Evolutionary conservation across 1,140 invertebrate genomes (phyloP).

Genomic region (Panagrolaimus sp.): DNA sequence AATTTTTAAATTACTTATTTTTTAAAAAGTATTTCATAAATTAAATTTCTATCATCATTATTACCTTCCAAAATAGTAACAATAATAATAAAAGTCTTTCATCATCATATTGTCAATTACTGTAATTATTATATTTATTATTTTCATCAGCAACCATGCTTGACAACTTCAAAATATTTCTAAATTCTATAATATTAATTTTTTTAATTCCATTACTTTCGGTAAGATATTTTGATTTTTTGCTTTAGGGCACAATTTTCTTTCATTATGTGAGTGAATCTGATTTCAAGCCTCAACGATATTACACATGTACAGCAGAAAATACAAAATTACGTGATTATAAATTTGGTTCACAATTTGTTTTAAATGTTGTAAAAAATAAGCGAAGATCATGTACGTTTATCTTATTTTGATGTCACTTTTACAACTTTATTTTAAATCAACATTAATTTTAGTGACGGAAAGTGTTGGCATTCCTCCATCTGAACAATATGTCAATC

Average conservation of each 20-base stretch:
- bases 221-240: slow-evolving; percentile 35
- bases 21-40: not conserved
- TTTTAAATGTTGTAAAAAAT: slow-evolving; percentile 28
- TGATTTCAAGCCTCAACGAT: slow-evolving; percentile 57
- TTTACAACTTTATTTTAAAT: slow-evolving; percentile 18
- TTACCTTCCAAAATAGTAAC: not conserved
- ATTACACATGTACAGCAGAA: slow-evolving; percentile 58
- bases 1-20: slow-evolving; percentile 14
- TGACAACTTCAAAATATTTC: slow-evolving; percentile 8
- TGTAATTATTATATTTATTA: not conserved
- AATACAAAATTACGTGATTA: slow-evolving; percentile 57
- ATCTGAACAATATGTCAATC: slow-evolving; percentile 59
- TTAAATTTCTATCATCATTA: not conserved
- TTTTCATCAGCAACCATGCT: not conserved
- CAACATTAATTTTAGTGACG: slow-evolving; percentile 20
- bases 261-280: slow-evolving; percentile 57
- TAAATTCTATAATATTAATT: not conserved
- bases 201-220: slow-evolving; percentile 27
- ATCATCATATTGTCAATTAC: too few relatives aligned
- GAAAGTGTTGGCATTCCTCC: slow-evolving; percentile 50
- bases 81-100: too few relatives aligned
- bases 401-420: slow-evolving; percentile 20
- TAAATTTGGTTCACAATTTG: slow-evolving; percentile 56
- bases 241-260: slow-evolving; percentile 57
- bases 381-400: slow-evolving; percentile 44